A percentile compares a stretch with the other conserved stretches of the same genome.
phyloP scores from a whole-genome alignment of 2,888 invertebrate species.

The Desoria tigrina region DNA sequence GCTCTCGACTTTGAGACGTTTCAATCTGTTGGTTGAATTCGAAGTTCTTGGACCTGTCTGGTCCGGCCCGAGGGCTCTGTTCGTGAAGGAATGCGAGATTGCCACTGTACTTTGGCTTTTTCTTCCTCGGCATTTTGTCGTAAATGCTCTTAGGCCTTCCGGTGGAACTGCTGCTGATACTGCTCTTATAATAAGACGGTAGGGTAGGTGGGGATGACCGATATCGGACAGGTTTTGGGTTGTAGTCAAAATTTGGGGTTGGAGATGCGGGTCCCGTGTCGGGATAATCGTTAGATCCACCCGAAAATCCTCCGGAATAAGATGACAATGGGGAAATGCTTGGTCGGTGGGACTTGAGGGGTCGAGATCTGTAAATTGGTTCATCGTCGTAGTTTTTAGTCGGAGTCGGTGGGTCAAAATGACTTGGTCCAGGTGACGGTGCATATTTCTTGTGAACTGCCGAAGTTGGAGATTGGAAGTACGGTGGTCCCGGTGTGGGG shows the following conservation, averaged over 20 bases:
- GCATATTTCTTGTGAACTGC: conserved; percentile 21
- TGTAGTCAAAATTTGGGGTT: conserved; percentile 25
- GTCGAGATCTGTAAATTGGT: background rate
- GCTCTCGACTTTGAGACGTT: conserved; percentile 22
- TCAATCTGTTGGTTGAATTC: background rate
- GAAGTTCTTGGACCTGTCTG: background rate
- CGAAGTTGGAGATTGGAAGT: conserved; percentile 12
- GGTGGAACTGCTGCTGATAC: conserved; percentile 13
- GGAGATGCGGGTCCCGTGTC: background rate
- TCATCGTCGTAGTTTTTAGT: background rate
- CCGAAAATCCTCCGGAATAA: conserved; percentile 28
- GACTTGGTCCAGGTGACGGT: conserved; percentile 7
- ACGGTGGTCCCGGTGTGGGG: background rate
- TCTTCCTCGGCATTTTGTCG: conserved; percentile 32
- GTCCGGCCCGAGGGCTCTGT: conserved; percentile 42
- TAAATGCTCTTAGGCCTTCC: conserved; percentile 40
- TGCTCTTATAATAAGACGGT: conserved; percentile 7
- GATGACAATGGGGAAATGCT: conserved; percentile 27
- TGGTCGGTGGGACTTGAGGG: conserved; percentile 3
- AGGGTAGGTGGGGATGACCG: conserved; percentile 18
- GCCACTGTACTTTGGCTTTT: conserved; percentile 24
- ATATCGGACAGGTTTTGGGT: conserved; percentile 10
- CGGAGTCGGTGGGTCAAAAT: background rate
- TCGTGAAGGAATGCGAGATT: conserved; percentile 33
- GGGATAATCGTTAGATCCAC: conserved; percentile 16